Base-by-base conservation (phyloP, 2,113 vertebrate species). In the Chitala chitala region DNA sequence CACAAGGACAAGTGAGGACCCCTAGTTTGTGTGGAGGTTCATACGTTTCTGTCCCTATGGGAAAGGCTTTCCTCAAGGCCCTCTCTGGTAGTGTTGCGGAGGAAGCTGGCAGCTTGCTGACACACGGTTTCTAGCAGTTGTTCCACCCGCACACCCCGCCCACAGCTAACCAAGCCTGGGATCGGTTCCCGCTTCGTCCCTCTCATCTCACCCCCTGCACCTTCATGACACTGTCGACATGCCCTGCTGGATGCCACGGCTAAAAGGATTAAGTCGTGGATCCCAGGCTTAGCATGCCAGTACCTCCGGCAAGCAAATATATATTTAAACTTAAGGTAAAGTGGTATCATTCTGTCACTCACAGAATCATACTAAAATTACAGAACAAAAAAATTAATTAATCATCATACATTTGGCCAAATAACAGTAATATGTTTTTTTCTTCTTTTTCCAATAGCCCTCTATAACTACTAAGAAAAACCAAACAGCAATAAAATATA, bases 401-500 rank as follows among this genome's bases (percentile, higher is more conserved):
- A 1, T 48, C 24, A 3, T 68, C 46, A 48, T n/a, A 66, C 20
- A 13, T 66, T 66, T 22, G 38, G 36, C 22, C 10, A 44, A 46
- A 68, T 46, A n/a, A n/a, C 15, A 29, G 64, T 15, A 46, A 46
- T 9, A n/a, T 10, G 46, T 29, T 12, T 42, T 22, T 1, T 24
- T 46, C 42, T 29, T 24, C 38, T 46, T 68, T 68, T 68, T 26
- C 20, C n/a, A 68, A 46, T 46, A n/a, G n/a, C n/a, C 1, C 9
- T 1, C 2, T 4, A 29, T 42, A 68, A 44, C 46, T 36, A 54
- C n/a, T 20, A 31, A 12, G 24, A 59, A 69, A 61, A 48, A 20
- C 31, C 50, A 69, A 68, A 78, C 72, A 76, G 54, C 20, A 75
- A 42, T 75, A 46, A 46, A 10, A 48, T 17, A n/a, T n/a, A n/a